Evolutionary conservation across 2,888 invertebrate species (phyloP).

Genomic region (Conchocele bisecta): DNA sequence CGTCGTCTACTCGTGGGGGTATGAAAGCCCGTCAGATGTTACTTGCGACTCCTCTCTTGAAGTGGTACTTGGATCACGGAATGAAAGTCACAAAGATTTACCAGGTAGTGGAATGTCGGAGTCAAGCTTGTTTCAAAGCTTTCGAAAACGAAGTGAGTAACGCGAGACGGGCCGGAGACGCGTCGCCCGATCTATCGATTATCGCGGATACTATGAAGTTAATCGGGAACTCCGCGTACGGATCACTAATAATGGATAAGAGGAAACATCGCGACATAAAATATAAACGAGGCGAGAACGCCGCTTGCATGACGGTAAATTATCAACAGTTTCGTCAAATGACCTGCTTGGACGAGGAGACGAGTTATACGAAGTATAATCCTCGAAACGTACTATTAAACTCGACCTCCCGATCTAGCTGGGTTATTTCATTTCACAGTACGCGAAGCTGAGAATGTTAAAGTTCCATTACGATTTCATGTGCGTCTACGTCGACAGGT

Average conservation of each 20-base stretch:
- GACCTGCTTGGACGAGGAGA: conserved; percentile 12
- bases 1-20: conserved; percentile 28
- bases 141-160: too few species aligned
- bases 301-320: background rate
- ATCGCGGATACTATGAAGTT: too few species aligned
- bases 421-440: conserved; percentile 41
- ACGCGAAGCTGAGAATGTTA: conserved; percentile 42
- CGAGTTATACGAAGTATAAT: conserved; percentile 27
- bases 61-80: conserved; percentile 48
- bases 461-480: conserved; percentile 22
- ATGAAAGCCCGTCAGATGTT: conserved; percentile 29
- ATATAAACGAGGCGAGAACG: conserved; percentile 8
- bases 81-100: conserved; percentile 35
- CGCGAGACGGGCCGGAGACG: too few species aligned
- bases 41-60: conserved; percentile 38
- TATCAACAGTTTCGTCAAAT: conserved; percentile 5
- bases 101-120: too few species aligned
- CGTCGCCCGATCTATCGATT: too few species aligned
- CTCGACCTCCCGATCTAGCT: conserved; percentile 32
- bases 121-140: too few species aligned
- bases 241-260: conserved; percentile 21
- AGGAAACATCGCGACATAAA: conserved; percentile 14
- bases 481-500: conserved; percentile 15
- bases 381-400: conserved; percentile 7
- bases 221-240: conserved; percentile 37